phyloP scores from a whole-genome alignment of 2,888 invertebrate genomes.

The Cancer borealis region DNA sequence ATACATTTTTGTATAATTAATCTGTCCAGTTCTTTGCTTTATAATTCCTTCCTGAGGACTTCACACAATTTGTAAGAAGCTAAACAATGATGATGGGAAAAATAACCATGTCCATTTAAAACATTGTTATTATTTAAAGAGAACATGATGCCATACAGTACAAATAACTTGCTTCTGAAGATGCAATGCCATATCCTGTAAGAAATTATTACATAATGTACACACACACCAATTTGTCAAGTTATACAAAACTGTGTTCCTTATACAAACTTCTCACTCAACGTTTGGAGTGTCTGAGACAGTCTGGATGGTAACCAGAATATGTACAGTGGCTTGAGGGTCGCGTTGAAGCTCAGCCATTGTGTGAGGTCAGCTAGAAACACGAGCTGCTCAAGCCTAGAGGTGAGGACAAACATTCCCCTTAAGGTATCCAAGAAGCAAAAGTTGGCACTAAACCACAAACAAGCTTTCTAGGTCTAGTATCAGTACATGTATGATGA shows the following conservation, averaged over 20 bases:
- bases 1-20: too few relatives aligned
- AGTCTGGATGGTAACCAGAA: slow-evolving; percentile 61
- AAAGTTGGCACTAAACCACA: slow-evolving; percentile 42
- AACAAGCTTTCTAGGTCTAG: slow-evolving; percentile 37
- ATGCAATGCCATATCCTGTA: slow-evolving; percentile 58
- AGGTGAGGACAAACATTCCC: not conserved
- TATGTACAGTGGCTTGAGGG: slow-evolving; percentile 65
- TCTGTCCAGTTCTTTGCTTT: too few relatives aligned
- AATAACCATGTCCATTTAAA: slow-evolving; percentile 42
- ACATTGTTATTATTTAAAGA: slow-evolving; percentile 75
- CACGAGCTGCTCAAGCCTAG: slow-evolving; percentile 51
- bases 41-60: too few relatives aligned
- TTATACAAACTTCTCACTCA: slow-evolving; percentile 72
- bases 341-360: slow-evolving; percentile 36
- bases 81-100: not conserved
- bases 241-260: slow-evolving; percentile 75
- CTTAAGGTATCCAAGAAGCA: slow-evolving; percentile 21
- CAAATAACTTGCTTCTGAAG: slow-evolving; percentile 73
- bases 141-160: slow-evolving; percentile 72
- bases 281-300: slow-evolving; percentile 59
- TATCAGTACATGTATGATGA: slow-evolving; percentile 29
- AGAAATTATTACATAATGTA: slow-evolving; percentile 57
- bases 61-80: too few relatives aligned
- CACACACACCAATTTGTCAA: slow-evolving; percentile 65
- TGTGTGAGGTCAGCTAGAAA: slow-evolving; percentile 29